Evolutionary conservation across 1,140 invertebrate genomes (phyloP), one percentile per base, ranked within the genome.

Genomic region (Cydia pomonella): DNA sequence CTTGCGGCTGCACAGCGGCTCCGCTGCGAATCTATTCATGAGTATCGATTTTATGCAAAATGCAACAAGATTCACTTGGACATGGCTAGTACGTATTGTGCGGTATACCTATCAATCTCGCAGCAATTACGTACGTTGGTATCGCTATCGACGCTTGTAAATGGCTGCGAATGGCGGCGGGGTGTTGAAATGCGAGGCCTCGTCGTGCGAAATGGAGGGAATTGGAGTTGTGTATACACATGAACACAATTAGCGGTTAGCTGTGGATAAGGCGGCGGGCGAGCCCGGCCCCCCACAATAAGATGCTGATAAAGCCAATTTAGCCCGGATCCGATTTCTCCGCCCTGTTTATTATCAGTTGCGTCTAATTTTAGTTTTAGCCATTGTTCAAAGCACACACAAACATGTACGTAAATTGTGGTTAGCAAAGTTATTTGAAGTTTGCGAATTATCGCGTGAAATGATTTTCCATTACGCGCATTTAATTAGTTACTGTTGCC

Each of bases 21-120:
- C 80, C 80, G 63, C 75, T 82, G 84, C 86, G 82, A 84, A 79
- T 63, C 77, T 87, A 92, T 92, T 91, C 88, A 90, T 88, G 89
- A 89, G 86, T 92, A 92, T 92, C 91, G 91, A 92, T 92, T 92
- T 92, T 92, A 92, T 92, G 89, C 88, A 92, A 92, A 92, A 91
- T 91, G 89, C 89, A 92, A 92, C 89, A 91, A 92, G 89, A 92
- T 91, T 92, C 89, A 92, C 88, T 90, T 85, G 86, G 87, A 89
- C 85, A 82, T 78, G 85, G 81, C 80, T 82, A 82, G 71, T 87
- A 85, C 83, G 83, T 88, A 86, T 82, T 83, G 86, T 83, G 83
- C 78, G 77, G 82, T 84, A 82, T 81, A 87, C 79, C 83, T 86
- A 91, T 84, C 82, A 83, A 82, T 83, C 81, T 41, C 50, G 29